Percentiles rank a stretch among this genome's conserved stretches.
phyloP scores from a whole-genome alignment of 1,140 invertebrate species.

The Antheraea mylitta region DNA sequence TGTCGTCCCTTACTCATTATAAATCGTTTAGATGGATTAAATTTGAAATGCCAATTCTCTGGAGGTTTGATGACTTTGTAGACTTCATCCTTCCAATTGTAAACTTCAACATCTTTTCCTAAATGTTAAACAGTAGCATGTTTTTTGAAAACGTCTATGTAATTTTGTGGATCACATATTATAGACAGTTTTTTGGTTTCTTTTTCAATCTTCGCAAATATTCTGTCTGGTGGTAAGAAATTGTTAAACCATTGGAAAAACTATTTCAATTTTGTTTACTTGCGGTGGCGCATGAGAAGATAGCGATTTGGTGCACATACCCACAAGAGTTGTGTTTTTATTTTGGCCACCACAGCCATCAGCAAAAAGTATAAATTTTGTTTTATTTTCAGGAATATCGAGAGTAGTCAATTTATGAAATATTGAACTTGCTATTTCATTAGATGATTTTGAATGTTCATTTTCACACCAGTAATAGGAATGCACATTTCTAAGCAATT shows the following conservation, averaged over 20 bases:
- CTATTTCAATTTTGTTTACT: background rate
- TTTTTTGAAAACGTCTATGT: background rate
- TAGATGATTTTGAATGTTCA: background rate
- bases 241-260: background rate
- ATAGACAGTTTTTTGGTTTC: background rate
- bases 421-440: background rate
- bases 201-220: background rate
- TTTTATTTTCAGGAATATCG: background rate
- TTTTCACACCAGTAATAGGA: background rate
- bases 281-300: background rate
- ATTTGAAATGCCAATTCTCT: too few species aligned
- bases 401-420: background rate
- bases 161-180: background rate
- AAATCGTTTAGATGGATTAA: slow-evolving; percentile 17
- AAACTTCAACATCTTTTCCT: too few species aligned
- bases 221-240: background rate
- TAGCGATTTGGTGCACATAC: background rate
- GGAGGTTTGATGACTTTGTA: too few species aligned
- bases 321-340: background rate
- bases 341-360: background rate
- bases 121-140: background rate
- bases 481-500: too few species aligned
- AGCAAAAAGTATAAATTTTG: background rate
- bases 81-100: too few species aligned
- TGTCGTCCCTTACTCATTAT: slow-evolving; percentile 13